Evolutionary conservation across 2,888 invertebrate genomes (phyloP).

Genomic region (Zaprionus obscuricornis): DNA sequence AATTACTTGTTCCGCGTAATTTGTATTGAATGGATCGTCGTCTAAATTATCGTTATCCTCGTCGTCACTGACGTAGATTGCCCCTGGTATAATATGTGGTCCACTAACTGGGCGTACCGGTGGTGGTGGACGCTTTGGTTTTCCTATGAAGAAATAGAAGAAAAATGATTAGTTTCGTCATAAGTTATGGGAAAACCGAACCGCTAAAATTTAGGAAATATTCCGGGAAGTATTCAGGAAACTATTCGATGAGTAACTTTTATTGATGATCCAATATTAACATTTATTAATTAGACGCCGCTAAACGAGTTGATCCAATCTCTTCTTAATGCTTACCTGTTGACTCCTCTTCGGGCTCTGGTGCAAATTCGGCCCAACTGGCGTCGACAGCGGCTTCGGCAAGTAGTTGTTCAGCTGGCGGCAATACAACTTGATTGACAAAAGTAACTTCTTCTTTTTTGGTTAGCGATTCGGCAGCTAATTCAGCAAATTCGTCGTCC

Average conservation of each 20-base stretch:
- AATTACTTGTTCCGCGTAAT: conserved; percentile 90
- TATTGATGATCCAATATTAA: too few relatives aligned
- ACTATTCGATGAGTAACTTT: too few relatives aligned
- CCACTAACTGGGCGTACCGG: conserved; percentile 80
- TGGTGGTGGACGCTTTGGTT: conserved; percentile 82
- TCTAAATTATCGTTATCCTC: conserved; percentile 85
- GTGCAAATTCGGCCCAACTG: conserved; percentile 88
- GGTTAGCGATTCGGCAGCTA: conserved; percentile 90
- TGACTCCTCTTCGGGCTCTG: conserved; percentile 47
- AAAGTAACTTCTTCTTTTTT: conserved; percentile 85
- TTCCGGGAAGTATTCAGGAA: too few relatives aligned
- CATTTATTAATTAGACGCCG: too few relatives aligned
- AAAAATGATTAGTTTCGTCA: too few relatives aligned
- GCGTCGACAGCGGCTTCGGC: conserved; percentile 83
- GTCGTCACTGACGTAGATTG: conserved; percentile 82
- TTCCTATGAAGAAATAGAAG: conserved; percentile 59
- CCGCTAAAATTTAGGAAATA: too few relatives aligned
- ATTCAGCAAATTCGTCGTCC: conserved; percentile 90
- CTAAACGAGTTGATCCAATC: too few relatives aligned
- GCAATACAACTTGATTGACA: conserved; percentile 79
- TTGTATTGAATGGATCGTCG: conserved; percentile 92
- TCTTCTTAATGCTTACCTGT: conserved; percentile 28
- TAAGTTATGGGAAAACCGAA: too few relatives aligned
- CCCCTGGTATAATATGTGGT: conserved; percentile 79
- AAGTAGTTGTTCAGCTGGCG: conserved; percentile 84